Conservation (phyloP, 2,888 invertebrate species). For the Teinopalpus imperialis region DNA sequence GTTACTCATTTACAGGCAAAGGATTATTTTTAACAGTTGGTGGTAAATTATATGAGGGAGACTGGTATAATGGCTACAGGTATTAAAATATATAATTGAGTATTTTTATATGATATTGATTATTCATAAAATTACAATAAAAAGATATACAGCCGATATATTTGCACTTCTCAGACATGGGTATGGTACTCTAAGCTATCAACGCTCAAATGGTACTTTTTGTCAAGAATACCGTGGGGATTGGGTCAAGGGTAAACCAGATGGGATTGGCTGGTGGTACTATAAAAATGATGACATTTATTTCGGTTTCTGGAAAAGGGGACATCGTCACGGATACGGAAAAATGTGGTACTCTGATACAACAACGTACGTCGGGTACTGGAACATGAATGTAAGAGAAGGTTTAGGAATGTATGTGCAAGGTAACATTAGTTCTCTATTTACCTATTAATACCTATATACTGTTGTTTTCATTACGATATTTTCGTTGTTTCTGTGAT, state of each 20-base stretch:
- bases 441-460: too few species aligned
- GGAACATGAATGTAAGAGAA: slow-evolving; percentile 68
- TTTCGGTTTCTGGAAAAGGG: slow-evolving; percentile 79
- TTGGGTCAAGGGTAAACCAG: slow-evolving; percentile 81
- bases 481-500: too few species aligned
- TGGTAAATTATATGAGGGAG: slow-evolving; percentile 83
- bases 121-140: too few species aligned
- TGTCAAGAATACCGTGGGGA: slow-evolving; percentile 80
- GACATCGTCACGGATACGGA: slow-evolving; percentile 81
- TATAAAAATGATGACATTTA: slow-evolving; percentile 82
- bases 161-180: slow-evolving; percentile 75
- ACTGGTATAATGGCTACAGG: slow-evolving; percentile 79
- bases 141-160: too few species aligned
- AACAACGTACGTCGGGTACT: slow-evolving; percentile 83
- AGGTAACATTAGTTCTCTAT: slow-evolving; percentile 47
- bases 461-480: too few species aligned
- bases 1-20: slow-evolving; percentile 61
- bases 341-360: slow-evolving; percentile 83
- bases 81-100: slow-evolving; percentile 31
- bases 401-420: slow-evolving; percentile 80
- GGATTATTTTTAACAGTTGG: slow-evolving; percentile 68
- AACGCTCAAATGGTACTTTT: slow-evolving; percentile 61
- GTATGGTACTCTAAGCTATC: slow-evolving; percentile 76
- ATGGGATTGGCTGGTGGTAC: slow-evolving; percentile 82
- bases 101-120: too few species aligned